phyloP scores from a whole-genome alignment of 1,140 invertebrate species.

The Drosophila lacteicornis region DNA sequence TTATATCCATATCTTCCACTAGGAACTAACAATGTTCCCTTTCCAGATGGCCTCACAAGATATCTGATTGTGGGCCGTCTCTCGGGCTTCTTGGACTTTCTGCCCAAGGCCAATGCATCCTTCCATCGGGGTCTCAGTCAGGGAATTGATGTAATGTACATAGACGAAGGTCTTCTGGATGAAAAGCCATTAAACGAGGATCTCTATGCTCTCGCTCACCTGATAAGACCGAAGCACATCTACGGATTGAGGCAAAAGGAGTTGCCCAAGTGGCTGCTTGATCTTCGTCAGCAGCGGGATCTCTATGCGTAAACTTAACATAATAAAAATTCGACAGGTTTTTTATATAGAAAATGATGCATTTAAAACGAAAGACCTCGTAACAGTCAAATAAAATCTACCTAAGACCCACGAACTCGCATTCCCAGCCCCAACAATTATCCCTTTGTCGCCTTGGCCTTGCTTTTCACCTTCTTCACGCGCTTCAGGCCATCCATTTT shows the following conservation, averaged over 20 bases:
- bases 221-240: constrained; percentile 51
- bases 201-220: constrained; percentile 38
- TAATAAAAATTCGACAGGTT: not conserved
- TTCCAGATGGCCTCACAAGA: constrained; percentile 38
- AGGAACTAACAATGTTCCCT: not conserved
- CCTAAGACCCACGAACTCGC: constrained; percentile 29
- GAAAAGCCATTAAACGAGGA: constrained; percentile 13
- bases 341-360: constrained; percentile 52
- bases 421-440: constrained; percentile 30
- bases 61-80: constrained; percentile 47
- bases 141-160: constrained; percentile 60
- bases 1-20: too few species aligned
- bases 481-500: constrained; percentile 95
- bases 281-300: constrained; percentile 31
- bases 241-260: constrained; percentile 33
- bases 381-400: constrained; percentile 63
- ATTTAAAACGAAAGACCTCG: constrained; percentile 58
- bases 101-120: constrained; percentile 38
- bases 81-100: constrained; percentile 39
- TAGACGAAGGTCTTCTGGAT: constrained; percentile 35
- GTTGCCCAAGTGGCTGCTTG: constrained; percentile 48
- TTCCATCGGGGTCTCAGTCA: constrained; percentile 25
- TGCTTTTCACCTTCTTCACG: constrained; percentile 90
- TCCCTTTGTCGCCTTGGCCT: constrained; percentile 88
- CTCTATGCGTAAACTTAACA: not conserved